Base-by-base conservation (phyloP, 2,888 invertebrate genomes). In the Listrodromus nycthemerus region DNA sequence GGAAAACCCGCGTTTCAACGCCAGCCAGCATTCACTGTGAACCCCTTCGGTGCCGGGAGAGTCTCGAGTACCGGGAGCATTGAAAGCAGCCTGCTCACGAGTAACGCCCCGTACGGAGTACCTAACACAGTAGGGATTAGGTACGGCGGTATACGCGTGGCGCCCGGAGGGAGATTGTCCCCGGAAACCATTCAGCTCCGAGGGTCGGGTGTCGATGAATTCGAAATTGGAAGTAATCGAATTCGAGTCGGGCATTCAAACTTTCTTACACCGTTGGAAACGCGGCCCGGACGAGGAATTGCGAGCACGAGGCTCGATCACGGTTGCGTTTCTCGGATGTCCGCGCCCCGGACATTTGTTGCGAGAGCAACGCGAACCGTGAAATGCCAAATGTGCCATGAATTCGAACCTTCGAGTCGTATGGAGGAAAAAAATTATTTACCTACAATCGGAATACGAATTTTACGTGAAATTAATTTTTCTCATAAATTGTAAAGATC, bases 1-100 rank as follows among this genome's bases (percentile, higher is more conserved):
- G 66, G 76, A 67, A 76, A 80, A 80, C 48, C 50, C 61, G n/a
- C 63, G 61, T 71, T 66, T 75, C 55, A 74, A 75, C 58, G 16
- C 30, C 61, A 65, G 41, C 30, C 70, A 21, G 27, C n/a, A 24
- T 61, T 30, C 48, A 61, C 37, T 37, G 24, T 10, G 7, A 45
- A 52, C 71, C 75, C 70, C 50, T 71, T 75, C 41, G 10, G 37
- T 71, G 58, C 70, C 55, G 48, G 77, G 66, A 37, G 78, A 75
- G 75, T 83, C 79, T 80, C 75, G 50, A 80, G 79, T 55, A 61
- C 75, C 24, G 50, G 21, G 24, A 48, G 79, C 21, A 71, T 83
- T 80, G 76, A 83, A 80, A 63, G 61, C 58, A 71, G 58, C 63
- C 71, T 48, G 74, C 48, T 33, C 70, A 13, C 70, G 75, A 71